phyloP scores from a whole-genome alignment of 2,113 vertebrate species.

The Takifugu bimaculatus region DNA sequence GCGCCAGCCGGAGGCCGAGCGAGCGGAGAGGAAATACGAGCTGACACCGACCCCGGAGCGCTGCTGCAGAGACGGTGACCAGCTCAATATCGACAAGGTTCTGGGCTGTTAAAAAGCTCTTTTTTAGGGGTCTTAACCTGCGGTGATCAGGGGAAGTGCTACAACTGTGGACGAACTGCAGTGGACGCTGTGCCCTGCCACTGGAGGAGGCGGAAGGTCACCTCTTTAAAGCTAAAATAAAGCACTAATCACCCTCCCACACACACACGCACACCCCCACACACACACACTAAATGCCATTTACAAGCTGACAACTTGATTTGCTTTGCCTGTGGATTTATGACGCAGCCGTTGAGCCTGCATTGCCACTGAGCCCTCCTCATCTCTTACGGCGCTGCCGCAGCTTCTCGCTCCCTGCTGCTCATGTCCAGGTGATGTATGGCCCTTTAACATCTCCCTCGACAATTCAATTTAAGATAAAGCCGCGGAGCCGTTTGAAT shows the following conservation, averaged over 20 bases:
- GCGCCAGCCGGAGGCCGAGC: slow-evolving; percentile 41
- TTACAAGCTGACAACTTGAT: slow-evolving; percentile 65
- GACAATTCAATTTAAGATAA: slow-evolving; percentile 75
- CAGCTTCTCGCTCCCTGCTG: slow-evolving; percentile 40
- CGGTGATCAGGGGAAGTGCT: slow-evolving; percentile 19
- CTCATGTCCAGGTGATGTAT: slow-evolving; percentile 64
- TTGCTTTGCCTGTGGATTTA: slow-evolving; percentile 59
- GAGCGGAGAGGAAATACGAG: slow-evolving; percentile 47
- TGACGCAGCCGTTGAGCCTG: slow-evolving; percentile 43
- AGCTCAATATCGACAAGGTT: too few species aligned
- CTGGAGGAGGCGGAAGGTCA: slow-evolving; percentile 52
- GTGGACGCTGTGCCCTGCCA: background rate
- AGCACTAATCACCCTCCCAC: slow-evolving; percentile 39
- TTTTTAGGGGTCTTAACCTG: background rate
- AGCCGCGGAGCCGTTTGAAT: slow-evolving; percentile 52
- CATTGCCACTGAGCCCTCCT: slow-evolving; percentile 33
- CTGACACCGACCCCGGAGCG: slow-evolving; percentile 8
- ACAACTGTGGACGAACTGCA: background rate
- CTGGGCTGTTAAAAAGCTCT: too few species aligned
- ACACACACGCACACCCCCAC: slow-evolving; percentile 24
- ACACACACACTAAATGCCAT: slow-evolving; percentile 37
- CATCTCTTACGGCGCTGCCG: slow-evolving; percentile 31
- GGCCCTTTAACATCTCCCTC: slow-evolving; percentile 65
- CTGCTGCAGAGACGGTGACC: too few species aligned
- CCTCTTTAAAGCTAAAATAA: slow-evolving; percentile 45